phyloP scores from a whole-genome alignment of 2,888 invertebrate species.

The Hoplodrina ambigua region DNA sequence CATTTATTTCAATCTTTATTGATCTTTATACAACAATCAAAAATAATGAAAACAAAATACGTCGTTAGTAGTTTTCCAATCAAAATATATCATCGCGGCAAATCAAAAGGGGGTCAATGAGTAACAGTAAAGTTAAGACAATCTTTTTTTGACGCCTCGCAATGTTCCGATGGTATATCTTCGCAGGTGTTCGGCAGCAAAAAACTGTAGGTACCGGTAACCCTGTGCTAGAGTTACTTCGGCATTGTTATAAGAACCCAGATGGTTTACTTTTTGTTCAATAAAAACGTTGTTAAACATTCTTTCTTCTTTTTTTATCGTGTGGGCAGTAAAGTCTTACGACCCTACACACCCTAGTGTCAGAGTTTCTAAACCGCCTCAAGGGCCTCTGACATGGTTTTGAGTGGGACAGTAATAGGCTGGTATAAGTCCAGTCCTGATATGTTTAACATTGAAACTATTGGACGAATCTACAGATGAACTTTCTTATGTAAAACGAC shows the following conservation, averaged over 20 bases:
- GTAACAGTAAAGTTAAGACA: constrained; percentile 62
- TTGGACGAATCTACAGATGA: too few species aligned
- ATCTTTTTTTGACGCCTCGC: constrained; percentile 54
- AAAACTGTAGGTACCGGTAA: constrained; percentile 34
- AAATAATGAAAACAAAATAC: constrained; percentile 43
- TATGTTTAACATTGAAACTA: too few species aligned
- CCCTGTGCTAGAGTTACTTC: constrained; percentile 33
- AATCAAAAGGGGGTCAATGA: constrained; percentile 58
- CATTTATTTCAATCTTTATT: constrained; percentile 22
- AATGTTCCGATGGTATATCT: constrained; percentile 26
- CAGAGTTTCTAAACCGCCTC: too few species aligned
- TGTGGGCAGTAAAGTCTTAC: too few species aligned
- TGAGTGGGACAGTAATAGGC: too few species aligned
- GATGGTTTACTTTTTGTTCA: constrained; percentile 1
- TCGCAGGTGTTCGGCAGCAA: constrained; percentile 44
- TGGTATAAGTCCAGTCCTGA: too few species aligned
- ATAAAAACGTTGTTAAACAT: not conserved
- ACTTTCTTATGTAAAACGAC: too few species aligned
- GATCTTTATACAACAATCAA: constrained; percentile 24
- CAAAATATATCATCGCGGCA: constrained; percentile 55
- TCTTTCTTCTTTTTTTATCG: too few species aligned
- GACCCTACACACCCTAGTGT: too few species aligned
- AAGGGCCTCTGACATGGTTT: too few species aligned
- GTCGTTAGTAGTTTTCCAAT: constrained; percentile 55
- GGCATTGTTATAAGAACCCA: constrained; percentile 26